Conservation (phyloP, 2,113 vertebrate genomes). For the Notothenia coriiceps region DNA sequence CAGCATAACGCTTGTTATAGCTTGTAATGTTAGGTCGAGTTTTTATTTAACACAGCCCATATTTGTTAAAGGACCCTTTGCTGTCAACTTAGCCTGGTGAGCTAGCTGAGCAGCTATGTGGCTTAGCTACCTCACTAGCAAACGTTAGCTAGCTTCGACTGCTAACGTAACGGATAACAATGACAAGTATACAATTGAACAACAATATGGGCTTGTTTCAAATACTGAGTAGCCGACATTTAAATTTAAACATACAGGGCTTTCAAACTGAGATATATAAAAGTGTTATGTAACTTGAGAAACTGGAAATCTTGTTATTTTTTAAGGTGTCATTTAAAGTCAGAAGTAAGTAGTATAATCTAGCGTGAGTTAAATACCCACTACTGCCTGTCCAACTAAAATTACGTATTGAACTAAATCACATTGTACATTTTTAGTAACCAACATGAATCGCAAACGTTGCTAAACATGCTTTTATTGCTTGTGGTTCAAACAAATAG, state of each 20-base stretch:
- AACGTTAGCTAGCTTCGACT: constrained; percentile 54
- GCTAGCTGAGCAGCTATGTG: constrained; percentile 38
- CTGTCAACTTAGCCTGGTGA: constrained; percentile 45
- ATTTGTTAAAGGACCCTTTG: constrained; percentile 7
- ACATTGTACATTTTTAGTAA: background rate
- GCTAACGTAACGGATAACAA: constrained; percentile 67
- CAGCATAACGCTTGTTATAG: fast-evolving
- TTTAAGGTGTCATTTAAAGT: constrained; percentile 5
- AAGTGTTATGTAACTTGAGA: background rate
- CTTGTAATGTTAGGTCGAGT: too few relatives aligned
- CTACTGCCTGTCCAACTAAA: background rate
- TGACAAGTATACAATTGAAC: constrained; percentile 44
- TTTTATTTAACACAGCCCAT: background rate
- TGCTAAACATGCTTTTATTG: too few relatives aligned
- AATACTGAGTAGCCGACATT: fast-evolving
- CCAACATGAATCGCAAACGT: background rate
- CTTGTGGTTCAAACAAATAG: background rate
- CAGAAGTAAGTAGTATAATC: background rate
- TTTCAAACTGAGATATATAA: background rate
- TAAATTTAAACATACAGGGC: fast-evolving
- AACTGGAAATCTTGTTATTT: background rate
- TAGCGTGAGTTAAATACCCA: background rate
- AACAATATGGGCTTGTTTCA: background rate
- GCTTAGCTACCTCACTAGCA: constrained; percentile 49
- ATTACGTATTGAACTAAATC: background rate